Percentiles rank a stretch among this genome's conserved stretches.
These are phyloP conservation scores for Fulmarus glacialis DNA, from an alignment of 2,113 vertebrate genomes.

Conservation along the genomic window DNA sequence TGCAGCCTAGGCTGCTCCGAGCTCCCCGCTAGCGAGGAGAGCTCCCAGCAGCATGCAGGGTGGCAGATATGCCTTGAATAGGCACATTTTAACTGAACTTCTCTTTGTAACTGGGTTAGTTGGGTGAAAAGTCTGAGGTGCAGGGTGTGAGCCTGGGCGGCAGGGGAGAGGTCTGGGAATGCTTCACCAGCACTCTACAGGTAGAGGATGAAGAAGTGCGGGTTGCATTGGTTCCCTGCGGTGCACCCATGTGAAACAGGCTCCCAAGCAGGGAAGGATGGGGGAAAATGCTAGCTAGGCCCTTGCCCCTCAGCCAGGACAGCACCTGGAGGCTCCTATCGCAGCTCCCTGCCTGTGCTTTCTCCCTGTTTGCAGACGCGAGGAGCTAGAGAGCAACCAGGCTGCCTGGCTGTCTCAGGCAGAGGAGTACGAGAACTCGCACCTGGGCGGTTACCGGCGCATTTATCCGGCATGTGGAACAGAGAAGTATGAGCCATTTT, in stretches of 20 bases:
- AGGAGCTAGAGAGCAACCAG: conserved; percentile 59
- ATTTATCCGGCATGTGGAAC: conserved; percentile 66
- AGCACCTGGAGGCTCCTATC: too few species aligned
- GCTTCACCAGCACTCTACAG: neutral
- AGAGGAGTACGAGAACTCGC: conserved; percentile 68
- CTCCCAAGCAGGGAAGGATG: rapidly evolving
- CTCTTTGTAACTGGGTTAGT: neutral
- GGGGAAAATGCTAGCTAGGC: too few species aligned
- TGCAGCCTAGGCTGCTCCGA: neutral
- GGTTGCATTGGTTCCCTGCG: neutral
- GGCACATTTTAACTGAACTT: neutral
- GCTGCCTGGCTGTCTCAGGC: conserved; percentile 69
- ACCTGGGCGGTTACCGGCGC: conserved; percentile 71
- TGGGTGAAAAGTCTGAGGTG: neutral
- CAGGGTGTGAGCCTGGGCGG: neutral
- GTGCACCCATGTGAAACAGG: neutral
- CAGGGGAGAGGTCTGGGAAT: neutral
- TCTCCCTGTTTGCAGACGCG: conserved; percentile 35
- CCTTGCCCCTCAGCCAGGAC: neutral
- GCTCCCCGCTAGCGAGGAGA: neutral
- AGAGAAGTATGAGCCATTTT: conserved; percentile 70
- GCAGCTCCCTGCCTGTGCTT: neutral
- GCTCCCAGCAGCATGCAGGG: neutral
- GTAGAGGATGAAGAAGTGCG: too few species aligned
- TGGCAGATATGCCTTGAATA: rapidly evolving